A percentile compares a stretch with the other conserved stretches of the same genome.
These are phyloP conservation scores for Melieria omissa DNA, from an alignment of 2,888 invertebrate species.

Conservation along the genomic window DNA sequence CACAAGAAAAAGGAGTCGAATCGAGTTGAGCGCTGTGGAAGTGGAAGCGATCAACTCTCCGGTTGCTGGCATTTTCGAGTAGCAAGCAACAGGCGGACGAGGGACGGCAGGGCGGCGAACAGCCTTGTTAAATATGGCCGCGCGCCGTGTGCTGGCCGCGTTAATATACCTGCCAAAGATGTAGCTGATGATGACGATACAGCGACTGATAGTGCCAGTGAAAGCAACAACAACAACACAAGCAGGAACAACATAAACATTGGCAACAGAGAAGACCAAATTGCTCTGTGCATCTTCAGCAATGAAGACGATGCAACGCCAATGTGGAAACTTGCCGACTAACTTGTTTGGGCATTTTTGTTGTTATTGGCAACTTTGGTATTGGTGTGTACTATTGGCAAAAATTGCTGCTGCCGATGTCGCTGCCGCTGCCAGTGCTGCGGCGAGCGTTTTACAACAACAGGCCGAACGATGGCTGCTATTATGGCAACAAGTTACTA, in stretches of 20 bases:
- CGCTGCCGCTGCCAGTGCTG: too few species aligned
- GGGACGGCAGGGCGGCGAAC: too few species aligned
- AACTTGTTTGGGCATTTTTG: constrained; percentile 20
- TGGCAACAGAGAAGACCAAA: constrained; percentile 43
- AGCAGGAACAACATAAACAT: constrained; percentile 54
- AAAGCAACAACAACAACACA: constrained; percentile 47
- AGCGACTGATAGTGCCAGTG: neutral
- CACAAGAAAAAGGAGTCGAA: neutral
- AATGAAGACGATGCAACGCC: neutral
- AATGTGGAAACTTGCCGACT: constrained; percentile 25
- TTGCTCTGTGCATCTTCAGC: too few species aligned
- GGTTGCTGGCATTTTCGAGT: too few species aligned
- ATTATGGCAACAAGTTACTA: constrained; percentile 46
- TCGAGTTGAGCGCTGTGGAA: too few species aligned
- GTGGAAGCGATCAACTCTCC: too few species aligned
- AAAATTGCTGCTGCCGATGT: constrained; percentile 14
- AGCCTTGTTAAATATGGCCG: constrained; percentile 31
- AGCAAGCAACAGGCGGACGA: too few species aligned
- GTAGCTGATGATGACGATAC: constrained; percentile 23
- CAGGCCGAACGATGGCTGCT: constrained; percentile 33
- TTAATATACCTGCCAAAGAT: constrained; percentile 9
- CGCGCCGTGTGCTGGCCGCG: neutral
- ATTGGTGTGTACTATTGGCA: constrained; percentile 1
- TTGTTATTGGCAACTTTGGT: constrained; percentile 3
- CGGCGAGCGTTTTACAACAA: neutral